Evolutionary conservation across 2,888 invertebrate genomes (phyloP).

Genomic region (Dryocosmus kuriphilus): DNA sequence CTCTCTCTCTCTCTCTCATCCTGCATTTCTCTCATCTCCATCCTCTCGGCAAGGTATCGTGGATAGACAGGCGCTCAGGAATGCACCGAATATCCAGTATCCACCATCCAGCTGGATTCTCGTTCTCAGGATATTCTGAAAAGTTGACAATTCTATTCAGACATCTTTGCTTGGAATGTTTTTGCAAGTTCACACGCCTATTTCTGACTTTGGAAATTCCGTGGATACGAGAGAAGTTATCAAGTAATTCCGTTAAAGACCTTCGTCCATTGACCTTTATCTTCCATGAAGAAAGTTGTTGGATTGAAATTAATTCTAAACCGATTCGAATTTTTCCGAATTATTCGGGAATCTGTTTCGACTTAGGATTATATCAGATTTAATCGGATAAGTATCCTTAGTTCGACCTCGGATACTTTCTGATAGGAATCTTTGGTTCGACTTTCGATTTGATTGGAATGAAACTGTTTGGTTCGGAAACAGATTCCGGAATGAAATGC

Average conservation of each 20-base stretch:
- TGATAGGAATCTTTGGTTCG: no score
- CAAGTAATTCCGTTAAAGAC: no score
- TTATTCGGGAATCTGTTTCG: no score
- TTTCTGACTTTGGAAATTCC: background rate
- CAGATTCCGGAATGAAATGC: no score
- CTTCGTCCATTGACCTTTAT: no score
- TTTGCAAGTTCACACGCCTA: background rate
- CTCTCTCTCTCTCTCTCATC: slow-evolving; percentile 36
- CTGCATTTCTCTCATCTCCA: slow-evolving; percentile 18
- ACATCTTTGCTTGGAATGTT: background rate
- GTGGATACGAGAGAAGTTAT: background rate
- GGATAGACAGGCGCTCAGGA: slow-evolving; percentile 61
- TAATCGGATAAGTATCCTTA: no score
- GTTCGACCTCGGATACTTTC: background rate
- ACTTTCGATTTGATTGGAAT: no score
- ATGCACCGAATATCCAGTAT: slow-evolving; percentile 57
- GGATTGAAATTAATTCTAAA: no score
- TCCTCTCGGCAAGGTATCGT: slow-evolving; percentile 41
- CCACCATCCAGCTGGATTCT: slow-evolving; percentile 7
- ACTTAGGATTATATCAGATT: no score
- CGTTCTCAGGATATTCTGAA: background rate
- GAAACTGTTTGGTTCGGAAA: no score
- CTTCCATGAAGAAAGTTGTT: no score
- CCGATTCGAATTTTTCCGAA: no score
- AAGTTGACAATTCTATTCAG: slow-evolving; percentile 4